These are phyloP conservation scores for Habrosyne pyritoides DNA, from an alignment of 2,888 invertebrate species.

Conservation along the genomic window DNA sequence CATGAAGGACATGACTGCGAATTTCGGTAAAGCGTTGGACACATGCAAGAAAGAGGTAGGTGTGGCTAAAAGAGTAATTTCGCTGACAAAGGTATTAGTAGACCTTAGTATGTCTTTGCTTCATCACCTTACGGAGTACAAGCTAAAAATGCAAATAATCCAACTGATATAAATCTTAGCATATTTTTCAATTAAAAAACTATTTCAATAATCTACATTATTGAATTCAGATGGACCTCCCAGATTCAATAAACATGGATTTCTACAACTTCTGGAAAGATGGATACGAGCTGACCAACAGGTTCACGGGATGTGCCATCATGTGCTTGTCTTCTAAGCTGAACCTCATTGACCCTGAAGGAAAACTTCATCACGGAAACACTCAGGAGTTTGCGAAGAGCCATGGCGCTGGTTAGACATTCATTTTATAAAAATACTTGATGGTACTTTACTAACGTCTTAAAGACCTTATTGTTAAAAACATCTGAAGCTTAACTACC, in stretches of 20 bases:
- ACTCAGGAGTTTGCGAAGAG: slow-evolving; percentile 59
- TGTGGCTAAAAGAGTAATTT: too few relatives aligned
- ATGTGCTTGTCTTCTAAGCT: slow-evolving; percentile 62
- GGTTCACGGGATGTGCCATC: slow-evolving; percentile 61
- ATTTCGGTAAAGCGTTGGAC: slow-evolving; percentile 48
- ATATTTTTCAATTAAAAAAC: neutral
- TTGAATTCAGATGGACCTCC: slow-evolving; percentile 45
- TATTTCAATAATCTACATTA: neutral
- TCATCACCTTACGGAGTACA: too few relatives aligned
- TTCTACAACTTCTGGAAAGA: slow-evolving; percentile 63
- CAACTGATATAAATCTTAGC: too few relatives aligned
- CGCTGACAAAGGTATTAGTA: too few relatives aligned
- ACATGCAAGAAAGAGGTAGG: slow-evolving; percentile 52
- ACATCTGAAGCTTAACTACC: too few relatives aligned
- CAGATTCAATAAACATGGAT: slow-evolving; percentile 45
- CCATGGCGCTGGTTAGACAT: slow-evolving; percentile 64
- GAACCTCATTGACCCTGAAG: slow-evolving; percentile 54
- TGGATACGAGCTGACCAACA: slow-evolving; percentile 43
- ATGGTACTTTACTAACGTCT: neutral
- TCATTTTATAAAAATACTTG: neutral
- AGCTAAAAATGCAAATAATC: too few relatives aligned
- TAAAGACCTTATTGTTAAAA: too few relatives aligned
- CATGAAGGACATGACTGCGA: slow-evolving; percentile 39
- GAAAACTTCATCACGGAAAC: slow-evolving; percentile 65
- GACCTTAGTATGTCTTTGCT: too few relatives aligned